Conservation (phyloP, 2,888 invertebrate species). For the Fragum fragum region DNA sequence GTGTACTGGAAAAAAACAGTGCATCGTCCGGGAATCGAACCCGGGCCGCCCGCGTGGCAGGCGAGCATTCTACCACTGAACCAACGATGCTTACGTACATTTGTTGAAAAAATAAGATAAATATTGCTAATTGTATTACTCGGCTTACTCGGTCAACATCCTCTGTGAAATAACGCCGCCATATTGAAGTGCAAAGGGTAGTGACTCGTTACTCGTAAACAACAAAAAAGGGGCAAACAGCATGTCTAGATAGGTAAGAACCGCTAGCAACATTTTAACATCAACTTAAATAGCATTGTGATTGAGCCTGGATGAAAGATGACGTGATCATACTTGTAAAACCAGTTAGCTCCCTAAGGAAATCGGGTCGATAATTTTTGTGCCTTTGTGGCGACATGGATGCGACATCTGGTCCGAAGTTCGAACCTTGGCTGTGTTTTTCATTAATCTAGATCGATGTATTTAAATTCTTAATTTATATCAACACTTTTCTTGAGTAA, state of each 20-base stretch:
- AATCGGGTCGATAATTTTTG: conserved; percentile 4
- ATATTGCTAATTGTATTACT: not conserved
- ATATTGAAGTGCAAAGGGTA: conserved; percentile 25
- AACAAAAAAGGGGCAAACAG: not conserved
- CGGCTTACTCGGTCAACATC: not conserved
- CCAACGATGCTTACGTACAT: conserved; percentile 40
- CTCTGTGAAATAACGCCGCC: not conserved
- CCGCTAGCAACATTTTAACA: not conserved
- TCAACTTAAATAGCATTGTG: not conserved
- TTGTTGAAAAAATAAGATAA: not conserved
- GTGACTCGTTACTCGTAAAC: not conserved
- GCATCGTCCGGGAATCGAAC: conserved; percentile 34
- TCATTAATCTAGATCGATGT: too few species aligned
- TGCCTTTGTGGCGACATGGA: not conserved
- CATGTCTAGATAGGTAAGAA: not conserved
- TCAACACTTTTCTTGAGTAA: too few species aligned
- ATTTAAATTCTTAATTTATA: too few species aligned
- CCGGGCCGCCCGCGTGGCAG: conserved; percentile 35
- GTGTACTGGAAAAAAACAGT: not conserved
- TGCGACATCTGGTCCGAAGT: conserved; percentile 3
- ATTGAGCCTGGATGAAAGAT: not conserved
- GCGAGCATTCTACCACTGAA: conserved; percentile 46
- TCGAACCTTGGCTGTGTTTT: conserved; percentile 7
- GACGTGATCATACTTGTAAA: not conserved
- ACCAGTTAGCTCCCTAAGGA: too few species aligned